Evolutionary conservation across 1,140 invertebrate genomes (phyloP), one percentile per base, ranked within the genome.

Genomic region (Pantala flavescens): DNA sequence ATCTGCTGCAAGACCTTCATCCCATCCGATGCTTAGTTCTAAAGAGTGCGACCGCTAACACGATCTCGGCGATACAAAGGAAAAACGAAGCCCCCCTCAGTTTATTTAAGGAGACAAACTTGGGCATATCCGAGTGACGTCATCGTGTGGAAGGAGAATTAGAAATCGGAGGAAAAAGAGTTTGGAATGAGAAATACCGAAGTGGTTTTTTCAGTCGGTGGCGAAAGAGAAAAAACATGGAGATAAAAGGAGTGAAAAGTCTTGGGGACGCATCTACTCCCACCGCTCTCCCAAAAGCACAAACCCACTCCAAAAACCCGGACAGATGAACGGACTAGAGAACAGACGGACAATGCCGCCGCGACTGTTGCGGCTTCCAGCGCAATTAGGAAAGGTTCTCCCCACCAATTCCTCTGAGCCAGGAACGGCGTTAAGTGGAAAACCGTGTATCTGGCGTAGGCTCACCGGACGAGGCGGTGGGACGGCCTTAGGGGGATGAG

Each of bases 91-190:
- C 49, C 3, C 49, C 3, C 49, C 49, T 63, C 49, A 21, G 49
- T 63, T 63, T 63, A 63, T 63, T 63, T 63, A 63, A 63, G 49
- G 49, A 21, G 49, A 63, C 49, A 63, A 63, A 63, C 49, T 63
- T 63, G 14, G 49, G 49, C 12, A 63, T 12, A 63, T 63, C 49
- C 49, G 12, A 12, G n/a, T 3, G 49, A 12, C 49, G 49, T 14
- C 49, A 14, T 3, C 3, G 12, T 16, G n/a, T 19, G 49, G 49
- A 63, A 21, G 49, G 49, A 12, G 49, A 63, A 3, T 3, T 21
- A 63, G 49, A 12, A 63, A 21, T 19, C 49, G 49, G n/a, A 63
- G 49, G 12, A 12, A 16, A 21, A 63, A 63, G n/a, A 21, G 49
- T 1, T 14, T 3, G 12, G 49, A 21, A 14, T 63, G 12, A 63